Evolutionary conservation across 2,113 vertebrate species (phyloP), one percentile per base, ranked within the genome.

Genomic region (Cisticola juncidis): DNA sequence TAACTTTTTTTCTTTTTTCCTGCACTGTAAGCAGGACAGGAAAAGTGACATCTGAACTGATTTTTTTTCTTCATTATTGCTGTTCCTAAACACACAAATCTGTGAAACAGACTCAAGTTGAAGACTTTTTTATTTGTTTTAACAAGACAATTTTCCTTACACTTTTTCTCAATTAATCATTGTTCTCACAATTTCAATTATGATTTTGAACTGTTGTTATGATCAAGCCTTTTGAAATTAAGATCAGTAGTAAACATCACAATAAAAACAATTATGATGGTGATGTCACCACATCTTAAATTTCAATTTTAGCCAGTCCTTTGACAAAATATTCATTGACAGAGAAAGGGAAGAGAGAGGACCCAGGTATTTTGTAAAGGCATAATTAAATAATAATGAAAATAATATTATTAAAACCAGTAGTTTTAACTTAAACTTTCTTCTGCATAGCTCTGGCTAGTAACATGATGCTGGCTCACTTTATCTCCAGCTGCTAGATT

Each of bases 401-500:
- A 94, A 68, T 28, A 61, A 3, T 33, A 31, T 36, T 2, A 45
- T 29, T 78, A 53, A 90, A 96, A 73, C 50, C 38, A 86, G 21
- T 77, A 80, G 18, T 35, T 83, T 62, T 21, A 26, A 62, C 26
- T 40, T 21, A 29, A 62, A 29, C 33, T 80, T 77, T 82, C 38
- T 79, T 86, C 76, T 92, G 10, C 45, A 83, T 42, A 40, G 24
- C 56, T 62, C 56, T 94, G 60, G 82, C 80, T 83, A 61, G 79
- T 68, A 81, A 57, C 23, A 76, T 95, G 56, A 16, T 72, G 72
- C 69, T 88, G 80, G 80, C 72, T 96, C 48, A 61, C 76, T 94
- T 93, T 12, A 84, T 74, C 94, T 94, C 80, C 90, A 97, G 93
- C 92, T 97, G 94, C 85, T 93, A 92, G 72, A 86, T 96, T 96